Evolutionary conservation across 2,888 invertebrate genomes (phyloP).

Genomic region (Nomada ruficornis): DNA sequence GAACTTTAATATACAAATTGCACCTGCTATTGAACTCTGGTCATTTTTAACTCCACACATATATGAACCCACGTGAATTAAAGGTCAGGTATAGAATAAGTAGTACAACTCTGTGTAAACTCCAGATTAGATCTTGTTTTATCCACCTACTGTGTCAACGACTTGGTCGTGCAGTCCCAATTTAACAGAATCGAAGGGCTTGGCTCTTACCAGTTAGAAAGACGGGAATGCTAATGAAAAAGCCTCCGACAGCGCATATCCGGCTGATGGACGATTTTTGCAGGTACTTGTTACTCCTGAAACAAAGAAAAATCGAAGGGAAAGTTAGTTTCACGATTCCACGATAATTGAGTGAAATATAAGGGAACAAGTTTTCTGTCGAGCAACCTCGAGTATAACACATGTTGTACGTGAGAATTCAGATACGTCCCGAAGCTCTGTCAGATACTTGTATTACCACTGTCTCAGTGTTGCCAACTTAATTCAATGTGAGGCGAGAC

Average conservation of each 20-base stretch:
- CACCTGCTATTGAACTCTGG: neutral
- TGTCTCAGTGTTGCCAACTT: too few relatives aligned
- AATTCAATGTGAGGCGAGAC: too few relatives aligned
- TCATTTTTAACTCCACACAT: too few relatives aligned
- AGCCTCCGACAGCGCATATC: constrained; percentile 96
- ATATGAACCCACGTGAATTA: too few relatives aligned
- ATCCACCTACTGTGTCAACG: neutral
- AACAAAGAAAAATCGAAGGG: constrained; percentile 81
- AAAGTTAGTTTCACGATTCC: constrained; percentile 52
- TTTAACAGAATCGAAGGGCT: constrained; percentile 10
- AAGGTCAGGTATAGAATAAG: too few relatives aligned
- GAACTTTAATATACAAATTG: neutral
- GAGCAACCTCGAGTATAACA: neutral
- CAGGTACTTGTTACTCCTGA: constrained; percentile 95
- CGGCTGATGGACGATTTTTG: constrained; percentile 96
- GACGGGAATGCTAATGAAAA: constrained; percentile 97
- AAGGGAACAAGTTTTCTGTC: constrained; percentile 39
- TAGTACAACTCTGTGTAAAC: neutral
- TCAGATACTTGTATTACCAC: too few relatives aligned
- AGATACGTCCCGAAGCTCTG: neutral
- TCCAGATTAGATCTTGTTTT: neutral
- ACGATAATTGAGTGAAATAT: constrained; percentile 61
- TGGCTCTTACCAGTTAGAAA: constrained; percentile 92
- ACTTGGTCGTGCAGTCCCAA: neutral
- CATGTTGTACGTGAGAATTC: neutral